Evolutionary conservation across 2,113 vertebrate species (phyloP), one percentile per base, ranked within the genome.

Genomic region (Hyperoodon ampullatus): DNA sequence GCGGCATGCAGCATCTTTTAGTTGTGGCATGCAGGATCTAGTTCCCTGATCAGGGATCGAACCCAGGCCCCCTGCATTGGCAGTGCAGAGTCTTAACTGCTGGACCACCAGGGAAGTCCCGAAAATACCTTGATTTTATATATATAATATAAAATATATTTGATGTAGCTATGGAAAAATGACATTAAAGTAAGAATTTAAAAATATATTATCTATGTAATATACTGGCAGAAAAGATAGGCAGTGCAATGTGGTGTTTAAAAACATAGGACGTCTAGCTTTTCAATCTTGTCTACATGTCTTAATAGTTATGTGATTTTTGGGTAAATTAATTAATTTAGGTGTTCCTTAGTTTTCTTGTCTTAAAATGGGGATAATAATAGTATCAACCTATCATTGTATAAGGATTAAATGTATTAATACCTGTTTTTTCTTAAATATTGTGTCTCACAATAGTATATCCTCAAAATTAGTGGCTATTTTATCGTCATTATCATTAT

Each of bases 121-220:
- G 3, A 53, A 85, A 72, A 87, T 47, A 58, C 7, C 9, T 47
- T n/a, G 14, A 91, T 68, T 72, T 30, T 78, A 63, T 70, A 63
- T 58, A 26, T 58, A 42, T 72, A 35, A 33, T 44, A 30, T 71
- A 35, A 80, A 39, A 50, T 87, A 35, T 87, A 75, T 87, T 86
- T 81, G 92, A 44, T 87, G 21, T 94, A 44, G 44, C 70, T 78
- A 42, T 63, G 26, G 72, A 33, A 75, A 86, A 53, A n/a, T 90
- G 70, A 35, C 58, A 63, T 1, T 70, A 10, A 74, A 63, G 16
- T 94, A 85, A 93, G 10, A 90, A 93, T 85, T 96, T 86, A 92
- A 71, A 30, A 77, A 15, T 93, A 47, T 85, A 33, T 90, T 61
- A 8, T 65, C 11, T 53, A 6, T 6, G 4, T 72, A 82, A 68